Evolutionary conservation across 2,888 invertebrate species (phyloP).

Genomic region (Sphinx pinastri): DNA sequence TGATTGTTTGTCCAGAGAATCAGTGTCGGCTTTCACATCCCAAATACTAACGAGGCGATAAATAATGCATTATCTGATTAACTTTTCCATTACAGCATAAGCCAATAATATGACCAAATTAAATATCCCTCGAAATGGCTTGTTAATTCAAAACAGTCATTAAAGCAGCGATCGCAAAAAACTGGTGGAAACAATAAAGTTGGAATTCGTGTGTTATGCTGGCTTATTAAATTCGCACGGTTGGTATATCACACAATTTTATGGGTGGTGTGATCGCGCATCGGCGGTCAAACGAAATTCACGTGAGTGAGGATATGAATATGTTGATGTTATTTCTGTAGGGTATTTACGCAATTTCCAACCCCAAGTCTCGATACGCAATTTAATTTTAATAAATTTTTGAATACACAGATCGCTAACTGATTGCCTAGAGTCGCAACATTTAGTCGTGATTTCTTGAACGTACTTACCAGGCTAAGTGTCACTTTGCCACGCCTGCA

Average conservation of each 20-base stretch:
- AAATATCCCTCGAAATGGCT: neutral
- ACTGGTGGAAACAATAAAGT: conserved; percentile 21
- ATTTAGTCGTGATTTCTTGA: no score
- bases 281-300: conserved; percentile 20
- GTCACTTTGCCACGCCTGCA: no score
- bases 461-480: no score
- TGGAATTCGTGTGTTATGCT: conserved; percentile 2
- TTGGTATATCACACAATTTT: conserved; percentile 1
- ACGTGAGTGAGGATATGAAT: neutral
- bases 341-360: no score
- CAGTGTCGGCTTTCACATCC: no score
- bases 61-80: no score
- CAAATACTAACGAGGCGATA: no score
- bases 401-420: no score
- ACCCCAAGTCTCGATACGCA: no score
- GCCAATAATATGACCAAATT: neutral
- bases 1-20: no score
- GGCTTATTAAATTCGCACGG: conserved; percentile 22
- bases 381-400: no score
- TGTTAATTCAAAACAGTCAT: conserved; percentile 12
- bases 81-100: neutral
- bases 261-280: conserved; percentile 14
- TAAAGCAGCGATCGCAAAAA: conserved; percentile 8
- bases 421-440: no score
- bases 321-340: neutral